Base-by-base conservation (phyloP, 2,888 invertebrate genomes). In the Julus scanicus region DNA sequence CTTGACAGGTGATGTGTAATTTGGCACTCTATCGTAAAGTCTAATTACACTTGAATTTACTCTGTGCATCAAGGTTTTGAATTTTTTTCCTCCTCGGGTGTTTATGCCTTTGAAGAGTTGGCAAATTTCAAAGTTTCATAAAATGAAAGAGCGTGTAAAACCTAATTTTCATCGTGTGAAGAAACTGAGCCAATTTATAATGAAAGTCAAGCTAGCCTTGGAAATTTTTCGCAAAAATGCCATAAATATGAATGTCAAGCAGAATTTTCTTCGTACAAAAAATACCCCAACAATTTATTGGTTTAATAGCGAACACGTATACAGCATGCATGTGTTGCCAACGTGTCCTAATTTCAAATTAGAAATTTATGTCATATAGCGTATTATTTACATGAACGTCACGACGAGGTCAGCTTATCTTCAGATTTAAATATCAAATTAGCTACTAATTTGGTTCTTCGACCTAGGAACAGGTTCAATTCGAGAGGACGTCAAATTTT, bases 311-410 rank as follows among this genome's bases (percentile, higher is more conserved):
- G 57, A 57, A 57, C 57, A 57, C 57, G 57, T 57, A 57, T 29
- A 29, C 29, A 29, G 57, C 57, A 15, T 5, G 57, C 57, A 17
- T 57, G 13, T 57, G 57, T 57, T 57, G 57, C 57, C 57, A 57
- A 57, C 57, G 57, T 57, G 57, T 57, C 57, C 57, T 57, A 57
- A 57, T 57, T 57, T 57, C 57, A 57, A 57, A 57, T 57, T 57
- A 17, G 57, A 57, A 57, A 57, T 57, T 57, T 57, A 57, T 57
- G 57, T 57, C 57, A 57, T 17, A 29, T 29, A 17, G 57, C 57
- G 57, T 57, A 57, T 57, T 57, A 57, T 57, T 57, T 57, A 57
- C 57, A 57, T 57, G 57, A 57, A 57, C 17, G 57, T 57, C 57
- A 57, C 57, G 57, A 15, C 57, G 57, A 57, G 57, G 57, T 57